Base-by-base conservation (phyloP, 2,888 invertebrate species). In the Bombylius major region DNA sequence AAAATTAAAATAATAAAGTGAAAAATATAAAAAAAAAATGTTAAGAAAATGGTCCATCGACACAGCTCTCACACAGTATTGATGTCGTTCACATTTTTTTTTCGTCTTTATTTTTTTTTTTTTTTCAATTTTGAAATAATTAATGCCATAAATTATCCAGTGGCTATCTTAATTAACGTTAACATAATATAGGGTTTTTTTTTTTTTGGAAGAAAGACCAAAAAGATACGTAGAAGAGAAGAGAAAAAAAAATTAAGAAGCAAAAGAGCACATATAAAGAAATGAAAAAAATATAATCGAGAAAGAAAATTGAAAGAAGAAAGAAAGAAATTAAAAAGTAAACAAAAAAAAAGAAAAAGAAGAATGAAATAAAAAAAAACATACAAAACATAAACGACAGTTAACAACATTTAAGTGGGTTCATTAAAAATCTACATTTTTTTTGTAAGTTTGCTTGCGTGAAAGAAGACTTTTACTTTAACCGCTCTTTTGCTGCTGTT, bases 151-250 rank as follows among this genome's bases (percentile, higher is more conserved):
- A 59, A 58, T 59, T 59, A 58, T 56, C 51, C 55, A 36, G 56
- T 46, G 59, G 58, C 58, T 56, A 56, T 59, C 59, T 59, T 59
- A 59, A 59, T 59, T 59, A 59, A 54, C 54, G 50, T 54, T 54
- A 54, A 50, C 55, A 50, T 51, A 55, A 55, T 50, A 34, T 55
- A 47, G 50, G 36, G 39, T 47, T 23, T 23, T 23, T 23, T 23
- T 23, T 23, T 23, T 23, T 23, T 23, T 23, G 1, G 23, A 23
- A 23, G 23, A 23, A 23, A 23, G 23, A 23, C 23, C 23, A 1
- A 23, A 23, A 23, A 23, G 23, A 23, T 23, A 23, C 23, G 3
- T 23, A 23, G 23, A 23, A 23, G 23, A 23, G n/a, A 23, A 3
- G 23, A 23, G 3, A 23, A 23, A 23, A 23, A 23, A 23, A 23